These are phyloP conservation scores for Lota lota DNA, from an alignment of 2,113 vertebrate species.

Conservation along the genomic window DNA sequence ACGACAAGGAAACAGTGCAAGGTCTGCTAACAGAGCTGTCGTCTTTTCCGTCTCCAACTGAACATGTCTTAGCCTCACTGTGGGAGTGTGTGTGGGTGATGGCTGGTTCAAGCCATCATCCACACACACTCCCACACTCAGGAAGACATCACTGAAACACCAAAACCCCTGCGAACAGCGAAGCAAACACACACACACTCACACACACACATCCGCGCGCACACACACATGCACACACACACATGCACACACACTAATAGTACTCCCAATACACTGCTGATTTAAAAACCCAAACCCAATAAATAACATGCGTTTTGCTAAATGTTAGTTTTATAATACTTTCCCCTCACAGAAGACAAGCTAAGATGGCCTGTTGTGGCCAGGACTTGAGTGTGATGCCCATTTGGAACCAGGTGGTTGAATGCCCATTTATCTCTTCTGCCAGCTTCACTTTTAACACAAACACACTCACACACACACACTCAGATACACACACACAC, in stretches of 20 bases:
- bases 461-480: constrained; percentile 3
- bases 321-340: too few species aligned
- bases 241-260: neutral
- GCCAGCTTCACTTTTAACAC: constrained; percentile 55
- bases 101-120: too few species aligned
- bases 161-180: too few species aligned
- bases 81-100: too few species aligned
- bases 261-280: neutral
- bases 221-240: neutral
- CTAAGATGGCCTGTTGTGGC: constrained; percentile 1
- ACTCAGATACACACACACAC: too few species aligned
- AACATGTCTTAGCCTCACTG: too few species aligned
- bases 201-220: neutral
- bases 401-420: constrained; percentile 50
- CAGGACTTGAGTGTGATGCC: constrained; percentile 19
- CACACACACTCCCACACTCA: neutral
- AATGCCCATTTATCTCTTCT: constrained; percentile 59
- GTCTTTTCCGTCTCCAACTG: too few species aligned
- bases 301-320: too few species aligned
- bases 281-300: neutral
- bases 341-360: too few species aligned
- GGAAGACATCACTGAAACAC: too few species aligned
- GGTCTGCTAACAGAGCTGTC: too few species aligned
- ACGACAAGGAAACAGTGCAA: too few species aligned
- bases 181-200: neutral